Base-by-base conservation (phyloP, 2,888 invertebrate genomes). In the Chalcosyrphus nemorum region DNA sequence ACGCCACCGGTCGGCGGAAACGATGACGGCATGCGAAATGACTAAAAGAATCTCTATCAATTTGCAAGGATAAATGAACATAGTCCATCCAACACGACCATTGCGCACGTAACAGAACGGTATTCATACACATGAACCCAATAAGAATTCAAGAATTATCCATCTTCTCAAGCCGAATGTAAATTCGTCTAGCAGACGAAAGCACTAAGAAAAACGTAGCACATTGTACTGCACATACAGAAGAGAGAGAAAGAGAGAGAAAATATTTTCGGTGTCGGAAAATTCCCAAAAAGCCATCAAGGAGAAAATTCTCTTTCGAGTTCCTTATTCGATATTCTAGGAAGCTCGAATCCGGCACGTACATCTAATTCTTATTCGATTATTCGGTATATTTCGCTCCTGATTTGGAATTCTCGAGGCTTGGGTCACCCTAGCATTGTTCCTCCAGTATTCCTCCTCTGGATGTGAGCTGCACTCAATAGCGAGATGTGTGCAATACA, bases 281-380 rank as follows among this genome's bases (percentile, higher is more conserved):
- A 81, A 76, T 59, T 65, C 57, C 35, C 38, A 38, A 71, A 77
- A 81, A 71, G 50, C 57, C 66, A 82, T 82, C 59, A 61, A 65
- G 65, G 71, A 77, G 71, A 77, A 81, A 61, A 81, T 81, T 52
- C 65, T 52, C 43, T 50, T 77, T 66, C 45, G 27, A 65, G 52
- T 76, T 65, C 32, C 71, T 72, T 65, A 59, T 65, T 47, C 65
- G 59, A 72, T 59, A 43, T 50, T 68, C 68, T 66, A 68, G 32
- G 68, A 47, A 74, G 66, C 68, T 21, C 47, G 68, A 81, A 74
- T 68, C 66, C 75, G 56, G 66, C 78, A 78, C 68, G 82, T 84
- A 78, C 63, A 68, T 52, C 68, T 78, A 78, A 63, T 74, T 78
- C 63, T 74, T 72, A 72, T 84, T 84, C 75, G 75, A 81, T 81